A percentile compares a stretch with the other conserved stretches of the same genome.
Evolutionary conservation across 2,888 invertebrate species (phyloP).

Genomic region (Tiliacea aurago): DNA sequence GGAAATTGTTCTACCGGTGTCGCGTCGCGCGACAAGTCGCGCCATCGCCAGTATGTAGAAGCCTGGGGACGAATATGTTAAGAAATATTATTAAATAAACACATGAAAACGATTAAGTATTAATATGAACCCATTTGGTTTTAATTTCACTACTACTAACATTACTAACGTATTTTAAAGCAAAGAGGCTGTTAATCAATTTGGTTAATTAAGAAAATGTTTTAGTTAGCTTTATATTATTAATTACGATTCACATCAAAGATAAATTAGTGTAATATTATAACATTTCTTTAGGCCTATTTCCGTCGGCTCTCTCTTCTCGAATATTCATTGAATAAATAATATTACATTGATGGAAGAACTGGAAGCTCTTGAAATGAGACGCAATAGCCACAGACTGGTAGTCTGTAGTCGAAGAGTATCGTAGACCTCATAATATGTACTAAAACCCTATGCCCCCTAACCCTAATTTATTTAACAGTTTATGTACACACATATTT

Average conservation of each 20-base stretch:
- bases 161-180: background rate
- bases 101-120: background rate
- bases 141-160: slow-evolving; percentile 1
- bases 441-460: too few relatives aligned
- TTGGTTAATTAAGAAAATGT: slow-evolving; percentile 24
- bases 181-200: slow-evolving; percentile 16
- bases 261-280: slow-evolving; percentile 21
- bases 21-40: too few relatives aligned
- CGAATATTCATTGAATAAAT: slow-evolving; percentile 43
- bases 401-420: background rate
- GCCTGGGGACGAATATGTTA: too few relatives aligned
- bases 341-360: slow-evolving; percentile 34
- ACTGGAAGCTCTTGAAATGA: slow-evolving; percentile 20
- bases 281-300: slow-evolving; percentile 25
- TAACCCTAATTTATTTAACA: too few relatives aligned
- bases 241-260: slow-evolving; percentile 43
- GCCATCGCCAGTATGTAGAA: too few relatives aligned
- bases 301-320: slow-evolving; percentile 16
- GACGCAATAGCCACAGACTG: slow-evolving; percentile 3
- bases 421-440: background rate
- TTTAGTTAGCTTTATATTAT: slow-evolving; percentile 23
- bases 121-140: background rate
- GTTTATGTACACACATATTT: too few relatives aligned
- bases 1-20: too few relatives aligned
- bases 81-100: background rate